Percentiles rank a stretch among this genome's conserved stretches.
These are phyloP conservation scores for Shinisaurus crocodilurus DNA, from an alignment of 2,113 vertebrate genomes.

Conservation along the genomic window DNA sequence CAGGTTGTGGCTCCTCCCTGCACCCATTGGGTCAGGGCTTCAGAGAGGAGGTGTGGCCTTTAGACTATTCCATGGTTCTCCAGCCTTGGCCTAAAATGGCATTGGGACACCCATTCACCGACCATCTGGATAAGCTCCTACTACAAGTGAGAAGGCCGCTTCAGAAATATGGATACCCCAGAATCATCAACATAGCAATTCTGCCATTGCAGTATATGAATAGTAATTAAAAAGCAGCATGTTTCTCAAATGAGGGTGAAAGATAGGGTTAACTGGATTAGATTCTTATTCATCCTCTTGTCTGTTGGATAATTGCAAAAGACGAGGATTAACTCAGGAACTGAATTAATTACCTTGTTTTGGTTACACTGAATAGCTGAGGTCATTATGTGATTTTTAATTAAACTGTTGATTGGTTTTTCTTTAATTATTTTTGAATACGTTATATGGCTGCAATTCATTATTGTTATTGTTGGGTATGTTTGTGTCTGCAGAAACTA, in stretches of 20 bases:
- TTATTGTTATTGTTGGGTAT: not conserved
- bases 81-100: not conserved
- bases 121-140: not conserved
- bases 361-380: constrained; percentile 36
- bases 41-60: too few relatives aligned
- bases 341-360: constrained; percentile 44
- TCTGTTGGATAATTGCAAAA: constrained; percentile 37
- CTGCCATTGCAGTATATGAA: not conserved
- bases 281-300: constrained; percentile 33
- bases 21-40: too few relatives aligned
- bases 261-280: constrained; percentile 32
- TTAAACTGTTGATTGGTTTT: constrained; percentile 39
- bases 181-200: not conserved
- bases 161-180: not conserved
- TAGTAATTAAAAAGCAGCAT: constrained; percentile 20
- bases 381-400: constrained; percentile 41
- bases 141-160: not conserved
- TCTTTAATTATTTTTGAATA: constrained; percentile 38
- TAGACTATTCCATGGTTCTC: too few relatives aligned
- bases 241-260: constrained; percentile 19
- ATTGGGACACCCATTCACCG: not conserved
- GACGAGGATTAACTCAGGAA: constrained; percentile 36
- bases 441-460: not conserved
- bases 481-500: not conserved
- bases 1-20: too few relatives aligned